These are phyloP conservation scores for Sclerurus mexicanus DNA, from an alignment of 2,113 vertebrate species.

Conservation along the genomic window DNA sequence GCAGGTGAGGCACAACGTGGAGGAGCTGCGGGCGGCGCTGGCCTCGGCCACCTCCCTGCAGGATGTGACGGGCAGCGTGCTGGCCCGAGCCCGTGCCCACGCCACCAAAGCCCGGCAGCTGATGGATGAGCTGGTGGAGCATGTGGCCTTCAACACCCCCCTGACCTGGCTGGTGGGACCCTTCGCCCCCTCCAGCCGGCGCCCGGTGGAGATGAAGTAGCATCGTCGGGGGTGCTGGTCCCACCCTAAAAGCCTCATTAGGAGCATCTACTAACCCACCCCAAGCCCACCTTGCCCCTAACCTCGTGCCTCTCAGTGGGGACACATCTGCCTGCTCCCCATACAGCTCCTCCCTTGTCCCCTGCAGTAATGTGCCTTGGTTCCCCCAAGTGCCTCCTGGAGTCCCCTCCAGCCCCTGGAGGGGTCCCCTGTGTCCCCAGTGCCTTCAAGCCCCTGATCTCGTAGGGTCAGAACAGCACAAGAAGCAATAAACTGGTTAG, in stretches of 20 bases:
- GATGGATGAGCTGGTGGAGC: conserved; percentile 83
- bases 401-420: not conserved
- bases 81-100: conserved; percentile 71
- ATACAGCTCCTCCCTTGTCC: not conserved
- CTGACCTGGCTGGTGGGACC: conserved; percentile 70
- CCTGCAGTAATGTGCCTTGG: not conserved
- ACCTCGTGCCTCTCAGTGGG: not conserved
- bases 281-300: accelerated
- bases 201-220: not conserved
- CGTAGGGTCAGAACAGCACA: accelerated
- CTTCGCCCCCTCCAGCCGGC: not conserved
- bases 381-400: not conserved
- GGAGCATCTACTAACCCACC: not conserved
- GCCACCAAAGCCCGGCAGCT: conserved; percentile 76
- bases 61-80: conserved; percentile 67
- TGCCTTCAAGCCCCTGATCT: not conserved
- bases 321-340: not conserved
- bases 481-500: conserved; percentile 17
- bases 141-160: conserved; percentile 70
- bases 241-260: accelerated
- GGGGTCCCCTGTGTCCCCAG: not conserved
- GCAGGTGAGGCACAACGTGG: conserved; percentile 73
- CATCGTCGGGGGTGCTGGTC: accelerated
- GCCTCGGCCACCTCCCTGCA: conserved; percentile 31
- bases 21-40: conserved; percentile 77